phyloP scores from a whole-genome alignment of 1,140 invertebrate species.

The Habropoda laboriosa region DNA sequence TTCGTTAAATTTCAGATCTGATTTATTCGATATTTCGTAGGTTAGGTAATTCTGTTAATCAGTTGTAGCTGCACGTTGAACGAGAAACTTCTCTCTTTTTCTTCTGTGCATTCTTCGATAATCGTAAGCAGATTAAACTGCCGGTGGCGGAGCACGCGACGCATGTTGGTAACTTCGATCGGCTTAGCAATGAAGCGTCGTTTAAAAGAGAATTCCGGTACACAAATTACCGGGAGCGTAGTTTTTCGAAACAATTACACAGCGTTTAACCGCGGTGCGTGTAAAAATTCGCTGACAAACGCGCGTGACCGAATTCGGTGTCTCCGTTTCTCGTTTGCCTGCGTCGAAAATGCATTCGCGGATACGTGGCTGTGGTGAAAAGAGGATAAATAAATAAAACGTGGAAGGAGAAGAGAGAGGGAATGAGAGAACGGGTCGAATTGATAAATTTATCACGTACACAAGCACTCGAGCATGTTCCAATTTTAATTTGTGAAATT shows the following conservation, averaged over 20 bases:
- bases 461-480: neutral
- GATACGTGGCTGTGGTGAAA: no score
- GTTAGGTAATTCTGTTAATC: no score
- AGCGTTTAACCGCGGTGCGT: neutral
- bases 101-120: no score
- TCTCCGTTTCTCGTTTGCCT: neutral
- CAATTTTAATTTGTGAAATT: constrained; percentile 22
- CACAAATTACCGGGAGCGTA: neutral
- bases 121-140: no score
- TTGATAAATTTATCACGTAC: constrained; percentile 2
- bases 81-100: no score
- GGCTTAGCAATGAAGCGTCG: neutral
- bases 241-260: neutral
- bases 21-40: no score
- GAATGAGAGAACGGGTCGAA: neutral
- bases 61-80: no score
- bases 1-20: no score
- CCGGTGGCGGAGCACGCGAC: no score
- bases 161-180: neutral
- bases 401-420: no score
- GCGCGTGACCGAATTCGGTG: neutral
- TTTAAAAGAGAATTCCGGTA: neutral
- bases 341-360: neutral
- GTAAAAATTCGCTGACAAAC: no score
- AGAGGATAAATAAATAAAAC: no score